phyloP scores from a whole-genome alignment of 2,797 vertebrate species.

The Enteromius afrohamiltoni region DNA sequence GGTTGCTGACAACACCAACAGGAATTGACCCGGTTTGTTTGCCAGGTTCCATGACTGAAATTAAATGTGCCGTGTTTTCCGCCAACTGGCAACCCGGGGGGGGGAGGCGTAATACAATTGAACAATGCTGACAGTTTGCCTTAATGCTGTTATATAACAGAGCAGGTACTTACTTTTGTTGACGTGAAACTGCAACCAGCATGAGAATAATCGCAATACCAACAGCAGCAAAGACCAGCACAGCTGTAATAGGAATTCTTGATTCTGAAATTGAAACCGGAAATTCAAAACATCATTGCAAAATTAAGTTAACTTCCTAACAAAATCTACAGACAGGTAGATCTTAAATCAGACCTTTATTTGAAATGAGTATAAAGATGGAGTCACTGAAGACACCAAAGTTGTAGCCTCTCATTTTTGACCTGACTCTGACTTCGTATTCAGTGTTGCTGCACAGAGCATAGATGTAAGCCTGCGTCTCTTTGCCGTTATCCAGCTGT shows the following conservation, averaged over 20 bases:
- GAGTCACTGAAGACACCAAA: slow-evolving; percentile 90
- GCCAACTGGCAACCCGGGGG: too few species aligned
- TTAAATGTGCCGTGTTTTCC: too few species aligned
- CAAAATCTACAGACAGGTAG: not conserved
- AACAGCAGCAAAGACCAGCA: slow-evolving; percentile 82
- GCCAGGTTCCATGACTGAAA: too few species aligned
- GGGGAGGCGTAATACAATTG: too few species aligned
- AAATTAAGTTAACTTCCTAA: not conserved
- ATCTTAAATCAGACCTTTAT: slow-evolving; percentile 68
- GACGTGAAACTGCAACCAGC: slow-evolving; percentile 85
- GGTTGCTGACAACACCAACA: too few species aligned
- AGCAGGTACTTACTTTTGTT: slow-evolving; percentile 82
- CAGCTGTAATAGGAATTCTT: slow-evolving; percentile 79
- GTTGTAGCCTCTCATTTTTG: slow-evolving; percentile 76
- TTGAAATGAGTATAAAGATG: slow-evolving; percentile 73
- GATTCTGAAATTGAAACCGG: slow-evolving; percentile 77
- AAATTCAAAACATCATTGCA: slow-evolving; percentile 19
- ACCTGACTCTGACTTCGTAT: slow-evolving; percentile 87
- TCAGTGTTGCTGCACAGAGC: slow-evolving; percentile 82
- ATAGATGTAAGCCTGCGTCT: slow-evolving; percentile 81
- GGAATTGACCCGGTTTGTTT: too few species aligned
- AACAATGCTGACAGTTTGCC: not conserved
- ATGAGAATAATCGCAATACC: slow-evolving; percentile 81
- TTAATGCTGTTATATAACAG: not conserved
- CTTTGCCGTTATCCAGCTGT: slow-evolving; percentile 77